Base-by-base conservation (phyloP, 2,888 invertebrate species). In the Choristoneura rosaceana region DNA sequence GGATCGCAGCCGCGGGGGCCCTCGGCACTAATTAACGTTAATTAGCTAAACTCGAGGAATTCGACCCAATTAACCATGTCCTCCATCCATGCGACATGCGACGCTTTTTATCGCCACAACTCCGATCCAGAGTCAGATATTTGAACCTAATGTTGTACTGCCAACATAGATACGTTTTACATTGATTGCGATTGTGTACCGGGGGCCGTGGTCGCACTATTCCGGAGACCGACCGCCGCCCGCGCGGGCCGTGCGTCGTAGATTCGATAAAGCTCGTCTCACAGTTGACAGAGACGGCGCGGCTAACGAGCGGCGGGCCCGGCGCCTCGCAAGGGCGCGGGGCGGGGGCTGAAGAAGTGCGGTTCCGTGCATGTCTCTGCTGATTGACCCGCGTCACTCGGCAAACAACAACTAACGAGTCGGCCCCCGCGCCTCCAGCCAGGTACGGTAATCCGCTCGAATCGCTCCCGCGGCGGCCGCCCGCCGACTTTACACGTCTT, bases 321-420 rank as follows among this genome's bases (percentile, higher is more conserved):
- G 80, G 78, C 77, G 78, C 74, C 71, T 58, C 67, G 74, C 55
- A 17, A 9, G 76, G 77, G 75, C 79, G 81, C 81, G 84, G 82
- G 77, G 73, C 75, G 74, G 78, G 80, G 86, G 87, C 83, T 85
- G 93, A 93, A 93, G 94, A 93, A 94, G 92, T 93, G 94, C 91
- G 94, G 94, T 93, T 92, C 93, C 93, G 90, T 93, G 93, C 93
- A 93, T 94, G 93, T 91, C 93, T 91, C 93, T 93, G 92, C 93
- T 94, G 94, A 94, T 94, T 94, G 94, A 94, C 94, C 94, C 93
- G 93, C 93, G 93, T 93, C 93, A 93, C 94, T 94, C 89, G 89
- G 92, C 93, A 94, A 94, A 94, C 93, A 94, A 93, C 93, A 93
- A 94, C 93, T 93, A 94, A 94, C 93, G 93, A 94, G 93, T 91